Conservation (phyloP, 2,113 vertebrate genomes). For the Thinocorus orbignyianus region DNA sequence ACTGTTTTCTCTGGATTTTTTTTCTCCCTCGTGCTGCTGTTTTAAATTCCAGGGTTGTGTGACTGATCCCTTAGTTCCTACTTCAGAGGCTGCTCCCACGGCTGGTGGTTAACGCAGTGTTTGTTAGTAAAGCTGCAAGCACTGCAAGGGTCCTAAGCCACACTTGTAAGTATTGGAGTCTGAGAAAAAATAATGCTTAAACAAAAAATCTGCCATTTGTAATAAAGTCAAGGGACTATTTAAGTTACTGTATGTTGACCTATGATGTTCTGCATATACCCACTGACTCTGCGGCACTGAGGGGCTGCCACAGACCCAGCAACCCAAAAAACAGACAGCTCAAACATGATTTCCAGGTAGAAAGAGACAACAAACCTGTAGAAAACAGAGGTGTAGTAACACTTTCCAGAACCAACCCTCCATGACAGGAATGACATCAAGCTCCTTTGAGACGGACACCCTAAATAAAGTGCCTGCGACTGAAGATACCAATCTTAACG, state of each 20-base stretch:
- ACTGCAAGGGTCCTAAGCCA: neutral
- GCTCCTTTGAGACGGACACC: neutral
- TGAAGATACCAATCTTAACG: neutral
- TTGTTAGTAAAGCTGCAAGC: neutral
- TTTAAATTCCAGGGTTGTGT: neutral
- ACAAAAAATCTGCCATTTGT: neutral
- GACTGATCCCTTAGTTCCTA: neutral
- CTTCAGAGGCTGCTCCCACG: neutral
- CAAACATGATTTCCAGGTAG: neutral
- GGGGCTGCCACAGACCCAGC: neutral
- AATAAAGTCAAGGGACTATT: neutral
- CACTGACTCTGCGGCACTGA: neutral
- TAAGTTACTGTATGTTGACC: fast-evolving
- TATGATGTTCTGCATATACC: neutral
- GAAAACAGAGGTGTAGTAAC: neutral
- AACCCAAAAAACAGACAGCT: neutral
- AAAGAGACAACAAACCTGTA: neutral
- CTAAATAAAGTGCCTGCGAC: neutral
- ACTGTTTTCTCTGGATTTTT: neutral
- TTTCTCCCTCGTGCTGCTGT: neutral
- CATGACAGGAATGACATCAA: neutral
- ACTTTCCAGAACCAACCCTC: neutral
- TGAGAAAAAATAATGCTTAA: neutral
- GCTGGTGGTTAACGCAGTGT: fast-evolving
- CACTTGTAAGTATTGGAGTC: neutral